Evolutionary conservation across 2,113 vertebrate species (phyloP).

Genomic region (Platichthys flesus): DNA sequence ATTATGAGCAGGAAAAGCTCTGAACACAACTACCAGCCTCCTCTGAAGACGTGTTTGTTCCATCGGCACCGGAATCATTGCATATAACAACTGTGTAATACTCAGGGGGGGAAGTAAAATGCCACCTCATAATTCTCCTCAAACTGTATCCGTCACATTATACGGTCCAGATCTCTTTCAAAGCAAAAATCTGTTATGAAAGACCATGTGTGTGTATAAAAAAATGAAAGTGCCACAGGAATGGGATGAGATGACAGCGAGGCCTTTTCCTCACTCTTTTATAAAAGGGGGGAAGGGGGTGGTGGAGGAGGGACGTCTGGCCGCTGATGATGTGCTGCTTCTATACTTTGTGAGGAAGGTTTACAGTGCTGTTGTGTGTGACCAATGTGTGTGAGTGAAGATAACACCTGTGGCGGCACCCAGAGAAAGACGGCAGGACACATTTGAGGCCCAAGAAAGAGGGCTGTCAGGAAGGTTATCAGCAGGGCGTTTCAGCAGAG

Average conservation of each 20-base stretch:
- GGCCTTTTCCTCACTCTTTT: conserved; percentile 32
- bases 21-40: conserved; percentile 45
- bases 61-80: conserved; percentile 50
- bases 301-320: conserved; percentile 36
- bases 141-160: conserved; percentile 51
- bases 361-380: conserved; percentile 57
- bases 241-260: conserved; percentile 50
- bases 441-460: conserved; percentile 71
- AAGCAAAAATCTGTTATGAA: conserved; percentile 35
- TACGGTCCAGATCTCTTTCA: conserved; percentile 40
- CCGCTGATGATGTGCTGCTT: conserved; percentile 32
- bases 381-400: conserved; percentile 79
- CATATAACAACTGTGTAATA: conserved; percentile 56
- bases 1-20: conserved; percentile 46
- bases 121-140: conserved; percentile 52
- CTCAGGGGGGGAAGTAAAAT: conserved; percentile 54
- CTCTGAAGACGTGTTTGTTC: conserved; percentile 47
- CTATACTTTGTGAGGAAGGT: conserved; percentile 29
- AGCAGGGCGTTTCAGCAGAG: conserved; percentile 52
- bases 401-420: conserved; percentile 72
- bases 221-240: conserved; percentile 36
- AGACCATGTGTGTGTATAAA: conserved; percentile 39
- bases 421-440: conserved; percentile 54
- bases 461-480: conserved; percentile 78
- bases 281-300: conserved; percentile 13